Conservation (phyloP, 2,113 vertebrate genomes). For the Hassar affinis region DNA sequence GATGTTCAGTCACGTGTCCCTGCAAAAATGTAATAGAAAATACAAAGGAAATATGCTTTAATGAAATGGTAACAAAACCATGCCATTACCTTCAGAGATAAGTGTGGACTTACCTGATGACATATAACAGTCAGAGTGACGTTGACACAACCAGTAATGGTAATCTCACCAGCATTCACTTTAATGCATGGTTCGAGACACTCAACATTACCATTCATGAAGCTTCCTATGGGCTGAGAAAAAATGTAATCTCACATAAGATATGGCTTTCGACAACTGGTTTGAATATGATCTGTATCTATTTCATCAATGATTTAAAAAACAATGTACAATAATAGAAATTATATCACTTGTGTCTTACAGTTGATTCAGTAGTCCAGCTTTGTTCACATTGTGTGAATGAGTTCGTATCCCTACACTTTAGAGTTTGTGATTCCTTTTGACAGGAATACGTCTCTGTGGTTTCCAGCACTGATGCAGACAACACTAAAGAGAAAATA, state of each 20-base stretch:
- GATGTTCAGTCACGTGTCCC: not conserved
- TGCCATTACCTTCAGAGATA: not conserved
- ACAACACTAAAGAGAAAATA: conserved; percentile 5
- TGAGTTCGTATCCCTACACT: not conserved
- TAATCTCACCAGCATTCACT: not conserved
- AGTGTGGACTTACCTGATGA: conserved; percentile 32
- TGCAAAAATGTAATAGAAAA: conserved; percentile 2
- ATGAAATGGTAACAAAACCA: not conserved
- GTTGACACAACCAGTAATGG: conserved; percentile 26
- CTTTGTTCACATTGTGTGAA: not conserved
- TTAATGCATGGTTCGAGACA: conserved; percentile 49
- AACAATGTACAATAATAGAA: not conserved
- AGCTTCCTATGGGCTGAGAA: conserved; percentile 44
- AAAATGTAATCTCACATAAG: not conserved
- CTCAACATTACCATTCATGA: fast-evolving
- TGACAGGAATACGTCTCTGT: not conserved
- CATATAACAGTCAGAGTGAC: conserved; percentile 13
- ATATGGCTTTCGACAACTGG: not conserved
- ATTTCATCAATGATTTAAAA: not conserved
- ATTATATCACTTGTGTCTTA: conserved; percentile 20
- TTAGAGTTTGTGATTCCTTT: not conserved
- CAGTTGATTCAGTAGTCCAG: not conserved
- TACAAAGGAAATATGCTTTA: no score
- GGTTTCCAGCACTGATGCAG: conserved; percentile 5
- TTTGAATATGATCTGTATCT: not conserved